phyloP scores from a whole-genome alignment of 2,888 invertebrate species.

The Criorhina ranunculi region DNA sequence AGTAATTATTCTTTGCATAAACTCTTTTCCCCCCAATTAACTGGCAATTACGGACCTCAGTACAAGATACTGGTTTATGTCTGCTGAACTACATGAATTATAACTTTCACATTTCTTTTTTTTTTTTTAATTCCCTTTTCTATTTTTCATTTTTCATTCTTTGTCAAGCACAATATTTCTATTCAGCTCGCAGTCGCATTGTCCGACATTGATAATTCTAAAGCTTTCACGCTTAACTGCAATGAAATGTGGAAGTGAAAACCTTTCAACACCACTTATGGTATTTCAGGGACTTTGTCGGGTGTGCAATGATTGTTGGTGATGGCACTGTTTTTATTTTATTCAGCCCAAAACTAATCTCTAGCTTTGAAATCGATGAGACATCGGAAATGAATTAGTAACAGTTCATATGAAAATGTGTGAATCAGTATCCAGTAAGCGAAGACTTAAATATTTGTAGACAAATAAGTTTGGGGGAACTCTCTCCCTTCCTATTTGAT shows the following conservation, averaged over 20 bases:
- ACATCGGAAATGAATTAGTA: constrained; percentile 8
- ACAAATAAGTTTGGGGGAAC: constrained; percentile 1
- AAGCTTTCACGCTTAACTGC: constrained; percentile 59
- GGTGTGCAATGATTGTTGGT: background rate
- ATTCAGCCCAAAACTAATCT: constrained; percentile 1
- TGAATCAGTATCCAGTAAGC: constrained; percentile 41
- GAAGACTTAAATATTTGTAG: background rate
- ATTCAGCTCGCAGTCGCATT: constrained; percentile 41
- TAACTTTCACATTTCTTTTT: constrained; percentile 59
- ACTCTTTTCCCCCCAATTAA: constrained; percentile 58
- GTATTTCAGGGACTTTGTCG: background rate
- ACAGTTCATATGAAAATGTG: background rate
- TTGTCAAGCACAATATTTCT: constrained; percentile 44
- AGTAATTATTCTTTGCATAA: constrained; percentile 59
- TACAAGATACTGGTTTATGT: constrained; percentile 37
- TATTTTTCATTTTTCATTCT: constrained; percentile 19
- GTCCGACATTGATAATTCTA: constrained; percentile 61
- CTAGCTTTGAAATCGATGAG: constrained; percentile 26
- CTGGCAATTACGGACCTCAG: constrained; percentile 51
- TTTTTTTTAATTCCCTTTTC: constrained; percentile 10
- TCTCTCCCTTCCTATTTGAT: background rate
- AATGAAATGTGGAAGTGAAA: constrained; percentile 50
- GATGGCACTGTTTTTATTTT: background rate
- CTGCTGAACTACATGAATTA: constrained; percentile 51
- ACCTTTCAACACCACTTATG: constrained; percentile 3